phyloP scores from a whole-genome alignment of 2,113 vertebrate genomes.

The Sinocyclocheilus rhinocerous region DNA sequence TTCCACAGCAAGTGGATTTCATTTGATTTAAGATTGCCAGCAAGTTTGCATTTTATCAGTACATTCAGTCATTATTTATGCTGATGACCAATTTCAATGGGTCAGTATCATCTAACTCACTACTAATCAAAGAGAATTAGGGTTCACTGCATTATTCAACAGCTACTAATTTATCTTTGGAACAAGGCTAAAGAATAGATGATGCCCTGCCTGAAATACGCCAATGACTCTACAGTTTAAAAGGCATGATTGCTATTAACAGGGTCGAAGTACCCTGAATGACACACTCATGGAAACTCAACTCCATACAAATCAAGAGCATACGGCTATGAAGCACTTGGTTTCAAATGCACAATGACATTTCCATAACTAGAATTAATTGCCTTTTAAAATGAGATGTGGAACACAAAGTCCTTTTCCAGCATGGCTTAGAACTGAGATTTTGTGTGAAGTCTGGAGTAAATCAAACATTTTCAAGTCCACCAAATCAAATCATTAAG shows the following conservation, averaged over 20 bases:
- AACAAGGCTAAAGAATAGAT: constrained; percentile 86
- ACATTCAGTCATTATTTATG: constrained; percentile 99
- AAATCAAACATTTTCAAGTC: constrained; percentile 45
- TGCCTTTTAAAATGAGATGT: constrained; percentile 33
- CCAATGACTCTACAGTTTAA: constrained; percentile 56
- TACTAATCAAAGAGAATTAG: constrained; percentile 99
- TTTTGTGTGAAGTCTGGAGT: constrained; percentile 40
- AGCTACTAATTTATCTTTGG: constrained; percentile 97
- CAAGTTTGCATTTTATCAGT: constrained; percentile 99
- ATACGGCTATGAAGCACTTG: constrained; percentile 8
- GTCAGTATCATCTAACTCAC: constrained; percentile 98
- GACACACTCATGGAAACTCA: constrained; percentile 27
- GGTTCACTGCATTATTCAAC: constrained; percentile 99
- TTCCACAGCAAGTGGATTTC: constrained; percentile 99
- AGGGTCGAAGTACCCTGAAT: constrained; percentile 56
- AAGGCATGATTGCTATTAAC: constrained; percentile 62
- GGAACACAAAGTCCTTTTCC: constrained; percentile 47
- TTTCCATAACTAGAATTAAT: constrained; percentile 52
- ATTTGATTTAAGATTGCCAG: constrained; percentile 99
- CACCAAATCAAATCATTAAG: constrained; percentile 45
- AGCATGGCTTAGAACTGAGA: constrained; percentile 44
- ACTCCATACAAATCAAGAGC: constrained; percentile 29
- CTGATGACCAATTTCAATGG: constrained; percentile 99
- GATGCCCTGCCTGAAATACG: constrained; percentile 58
- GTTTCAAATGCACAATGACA: constrained; percentile 28